Evolutionary conservation across 2,888 invertebrate species (phyloP).

Genomic region (Athetis lepigone): DNA sequence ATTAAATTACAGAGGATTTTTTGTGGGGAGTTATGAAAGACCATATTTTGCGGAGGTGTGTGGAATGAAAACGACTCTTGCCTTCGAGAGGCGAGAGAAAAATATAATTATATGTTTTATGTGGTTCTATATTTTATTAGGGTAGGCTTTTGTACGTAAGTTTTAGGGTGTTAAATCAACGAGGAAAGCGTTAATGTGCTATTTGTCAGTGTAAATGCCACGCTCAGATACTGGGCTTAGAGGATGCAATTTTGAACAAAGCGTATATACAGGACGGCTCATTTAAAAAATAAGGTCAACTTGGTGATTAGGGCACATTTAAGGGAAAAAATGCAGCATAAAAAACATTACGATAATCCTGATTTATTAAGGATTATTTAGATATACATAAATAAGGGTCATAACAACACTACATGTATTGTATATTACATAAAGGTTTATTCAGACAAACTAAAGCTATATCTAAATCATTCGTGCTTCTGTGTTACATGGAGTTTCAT

Average conservation of each 20-base stretch:
- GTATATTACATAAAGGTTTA: conserved; percentile 14
- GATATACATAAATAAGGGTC: conserved; percentile 19
- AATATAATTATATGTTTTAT: conserved; percentile 82
- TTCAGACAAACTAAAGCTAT: conserved; percentile 39
- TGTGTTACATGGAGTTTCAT: conserved; percentile 12
- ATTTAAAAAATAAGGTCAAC: conserved; percentile 38
- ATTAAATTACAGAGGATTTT: conserved; percentile 86
- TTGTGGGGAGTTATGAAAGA: conserved; percentile 82
- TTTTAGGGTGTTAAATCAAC: conserved; percentile 65
- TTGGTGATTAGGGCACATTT: conserved; percentile 35
- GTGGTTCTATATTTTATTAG: conserved; percentile 72
- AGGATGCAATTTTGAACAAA: conserved; percentile 51
- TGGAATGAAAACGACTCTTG: conserved; percentile 79
- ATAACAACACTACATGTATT: conserved; percentile 30
- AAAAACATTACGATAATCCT: conserved; percentile 31
- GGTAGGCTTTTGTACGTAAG: conserved; percentile 68
- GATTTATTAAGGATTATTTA: conserved; percentile 38
- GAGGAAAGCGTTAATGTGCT: conserved; percentile 63
- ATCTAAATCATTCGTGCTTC: conserved; percentile 45
- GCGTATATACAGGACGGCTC: conserved; percentile 36
- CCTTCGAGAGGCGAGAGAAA: conserved; percentile 77
- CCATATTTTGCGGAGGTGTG: conserved; percentile 86
- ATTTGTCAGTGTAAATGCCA: conserved; percentile 61
- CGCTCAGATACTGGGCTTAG: conserved; percentile 48
- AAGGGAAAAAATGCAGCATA: conserved; percentile 23